A percentile compares a stretch with the other conserved stretches of the same genome.
These are phyloP conservation scores for Platycheirus rosarum DNA, from an alignment of 2,888 invertebrate genomes.

Conservation along the genomic window DNA sequence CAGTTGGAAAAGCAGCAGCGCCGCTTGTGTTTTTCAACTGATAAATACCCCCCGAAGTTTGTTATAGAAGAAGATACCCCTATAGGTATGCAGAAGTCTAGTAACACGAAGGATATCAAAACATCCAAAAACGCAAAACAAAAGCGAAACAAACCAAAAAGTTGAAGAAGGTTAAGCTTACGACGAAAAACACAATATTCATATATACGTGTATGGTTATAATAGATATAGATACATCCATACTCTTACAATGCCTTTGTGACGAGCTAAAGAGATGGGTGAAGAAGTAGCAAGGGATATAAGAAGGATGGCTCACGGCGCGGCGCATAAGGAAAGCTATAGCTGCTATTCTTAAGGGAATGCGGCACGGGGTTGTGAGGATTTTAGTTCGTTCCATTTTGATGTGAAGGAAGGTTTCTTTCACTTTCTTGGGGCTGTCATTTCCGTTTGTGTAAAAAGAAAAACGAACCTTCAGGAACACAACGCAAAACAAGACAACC, in stretches of 20 bases:
- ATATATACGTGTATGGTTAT: conserved; percentile 32
- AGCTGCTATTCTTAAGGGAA: conserved; percentile 16
- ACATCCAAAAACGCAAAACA: conserved; percentile 62
- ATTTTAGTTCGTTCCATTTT: conserved; percentile 49
- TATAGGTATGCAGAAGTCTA: conserved; percentile 11
- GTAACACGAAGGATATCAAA: conserved; percentile 67
- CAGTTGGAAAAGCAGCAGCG: conserved; percentile 64
- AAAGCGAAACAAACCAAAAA: conserved; percentile 63
- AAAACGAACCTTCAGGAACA: conserved; percentile 67
- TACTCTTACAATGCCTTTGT: conserved; percentile 12
- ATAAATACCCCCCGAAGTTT: conserved; percentile 28
- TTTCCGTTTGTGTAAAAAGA: conserved; percentile 65
- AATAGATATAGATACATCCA: conserved; percentile 23
- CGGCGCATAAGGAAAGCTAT: background rate
- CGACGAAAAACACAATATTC: conserved; percentile 61
- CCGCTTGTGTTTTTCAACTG: conserved; percentile 41
- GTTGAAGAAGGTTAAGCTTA: conserved; percentile 74
- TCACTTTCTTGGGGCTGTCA: conserved; percentile 77
- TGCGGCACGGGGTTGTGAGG: conserved; percentile 28
- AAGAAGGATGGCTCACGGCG: background rate
- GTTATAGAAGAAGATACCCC: no score
- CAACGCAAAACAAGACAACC: conserved; percentile 72
- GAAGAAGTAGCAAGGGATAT: conserved; percentile 26
- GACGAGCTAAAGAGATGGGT: conserved; percentile 65
- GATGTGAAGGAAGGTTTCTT: conserved; percentile 80